Base-by-base conservation (phyloP, 2,888 invertebrate genomes). In the Metacarcinus magister region DNA sequence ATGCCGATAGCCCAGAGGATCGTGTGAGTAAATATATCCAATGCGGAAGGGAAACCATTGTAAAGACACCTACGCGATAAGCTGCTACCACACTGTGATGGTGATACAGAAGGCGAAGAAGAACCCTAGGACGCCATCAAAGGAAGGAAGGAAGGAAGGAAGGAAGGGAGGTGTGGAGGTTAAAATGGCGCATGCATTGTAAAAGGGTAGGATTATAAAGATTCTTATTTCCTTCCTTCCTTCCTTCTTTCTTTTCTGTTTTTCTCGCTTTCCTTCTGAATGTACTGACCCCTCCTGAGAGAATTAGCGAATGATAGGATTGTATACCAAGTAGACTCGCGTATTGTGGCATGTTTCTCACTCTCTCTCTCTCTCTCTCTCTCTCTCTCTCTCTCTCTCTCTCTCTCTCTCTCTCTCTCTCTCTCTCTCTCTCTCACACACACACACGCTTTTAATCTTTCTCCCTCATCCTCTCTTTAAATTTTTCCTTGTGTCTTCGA, bases 321-420 rank as follows among this genome's bases (percentile, higher is more conserved):
- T 67, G 67, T 67, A n/a, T 23, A 67, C 23, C 23, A 67, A n/a
- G 67, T n/a, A n/a, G 67, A 1, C n/a, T 23, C 5, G 67, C 5
- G n/a, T 23, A n/a, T 2, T n/a, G 67, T 19, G n/a, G 19, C 1
- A 8, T n/a, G 13, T n/a, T 23, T 2, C 46, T 91, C 46, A 23
- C 19, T 91, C 19, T 91, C 46, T 91, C 19, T 44, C 44, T 46
- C 46, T 19, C n/a, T 91, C 44, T 23, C 46, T 44, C 28, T 90
- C 90, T 90, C 90, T 39, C 39, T 39, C 90, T 90, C 39, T 90
- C 90, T 39, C 39, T 39, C 39, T 28, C 90, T 90, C 39, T 90
- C 90, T 39, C 39, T 39, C 39, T 39, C 90, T 90, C 39, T 90
- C 90, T 90, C 90, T 90, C 90, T 43, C 43, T 43, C 90, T 43